Evolutionary conservation across 2,113 vertebrate species (phyloP).

Genomic region (Cephalopholis sonnerati): DNA sequence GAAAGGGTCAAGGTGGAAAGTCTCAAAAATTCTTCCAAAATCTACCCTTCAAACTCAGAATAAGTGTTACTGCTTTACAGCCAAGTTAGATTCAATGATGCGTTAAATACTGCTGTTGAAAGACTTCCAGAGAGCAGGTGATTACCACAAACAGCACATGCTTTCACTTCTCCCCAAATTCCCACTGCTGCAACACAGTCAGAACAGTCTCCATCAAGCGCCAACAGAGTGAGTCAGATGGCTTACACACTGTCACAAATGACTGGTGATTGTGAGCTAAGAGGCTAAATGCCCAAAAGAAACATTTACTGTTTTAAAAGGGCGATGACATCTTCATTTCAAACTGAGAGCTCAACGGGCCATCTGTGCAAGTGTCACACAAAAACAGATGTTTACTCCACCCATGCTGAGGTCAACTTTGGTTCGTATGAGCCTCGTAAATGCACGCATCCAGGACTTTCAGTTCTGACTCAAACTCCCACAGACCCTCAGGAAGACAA

Average conservation of each 20-base stretch:
- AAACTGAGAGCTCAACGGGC: slow-evolving; percentile 19
- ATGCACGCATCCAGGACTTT: slow-evolving; percentile 25
- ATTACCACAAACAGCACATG: slow-evolving; percentile 5
- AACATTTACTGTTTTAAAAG: slow-evolving; percentile 30
- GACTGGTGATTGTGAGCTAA: slow-evolving; percentile 2
- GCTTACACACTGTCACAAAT: slow-evolving; percentile 28
- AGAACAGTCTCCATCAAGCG: neutral
- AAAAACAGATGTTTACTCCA: slow-evolving; percentile 76
- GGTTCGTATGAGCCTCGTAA: slow-evolving; percentile 43
- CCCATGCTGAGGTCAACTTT: slow-evolving; percentile 66
- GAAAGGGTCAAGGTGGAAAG: neutral
- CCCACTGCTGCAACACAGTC: slow-evolving; percentile 47
- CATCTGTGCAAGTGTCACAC: slow-evolving; percentile 47
- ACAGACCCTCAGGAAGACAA: slow-evolving; percentile 2
- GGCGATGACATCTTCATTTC: slow-evolving; percentile 57
- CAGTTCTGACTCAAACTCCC: slow-evolving; percentile 23
- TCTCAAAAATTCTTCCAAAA: neutral
- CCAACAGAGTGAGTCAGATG: slow-evolving; percentile 42
- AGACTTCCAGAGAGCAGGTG: neutral
- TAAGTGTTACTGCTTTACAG: neutral
- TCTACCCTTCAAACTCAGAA: neutral
- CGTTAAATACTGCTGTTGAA: neutral
- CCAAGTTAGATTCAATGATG: neutral
- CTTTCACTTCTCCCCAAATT: slow-evolving; percentile 54
- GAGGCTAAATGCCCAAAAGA: slow-evolving; percentile 38